These are phyloP conservation scores for Dysmachus trigonus DNA, from an alignment of 2,888 invertebrate genomes.

Conservation along the genomic window DNA sequence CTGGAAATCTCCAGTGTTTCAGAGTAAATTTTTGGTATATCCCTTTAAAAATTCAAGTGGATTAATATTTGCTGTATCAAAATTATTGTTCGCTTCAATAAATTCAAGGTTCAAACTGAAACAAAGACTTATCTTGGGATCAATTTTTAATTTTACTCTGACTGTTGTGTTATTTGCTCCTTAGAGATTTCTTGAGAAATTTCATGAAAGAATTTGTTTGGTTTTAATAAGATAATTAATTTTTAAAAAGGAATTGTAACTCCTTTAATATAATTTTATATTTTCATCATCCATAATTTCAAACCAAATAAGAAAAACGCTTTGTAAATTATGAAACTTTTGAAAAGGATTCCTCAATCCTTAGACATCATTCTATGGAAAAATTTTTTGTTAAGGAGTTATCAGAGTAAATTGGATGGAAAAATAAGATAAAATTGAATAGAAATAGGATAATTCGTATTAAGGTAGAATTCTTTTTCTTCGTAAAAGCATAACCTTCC, in stretches of 20 bases:
- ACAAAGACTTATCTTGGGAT: neutral
- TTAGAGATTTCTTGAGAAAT: neutral
- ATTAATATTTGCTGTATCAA: neutral
- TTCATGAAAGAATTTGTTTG: neutral
- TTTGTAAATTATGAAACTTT: neutral
- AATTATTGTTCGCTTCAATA: neutral
- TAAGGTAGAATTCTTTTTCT: neutral
- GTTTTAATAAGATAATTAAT: neutral
- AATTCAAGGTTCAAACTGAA: neutral
- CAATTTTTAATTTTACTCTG: neutral
- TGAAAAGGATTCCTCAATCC: neutral
- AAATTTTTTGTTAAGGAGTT: neutral
- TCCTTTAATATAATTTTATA: neutral
- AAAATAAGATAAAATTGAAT: too few species aligned
- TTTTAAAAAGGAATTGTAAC: too few species aligned
- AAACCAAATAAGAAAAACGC: too few species aligned
- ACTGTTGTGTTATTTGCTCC: neutral
- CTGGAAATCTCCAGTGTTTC: neutral
- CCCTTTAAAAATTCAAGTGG: neutral
- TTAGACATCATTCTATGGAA: neutral
- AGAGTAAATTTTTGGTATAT: neutral
- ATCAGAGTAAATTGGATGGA: neutral
- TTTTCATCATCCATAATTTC: neutral
- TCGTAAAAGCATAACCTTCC: too few species aligned
- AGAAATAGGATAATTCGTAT: neutral